Conservation (phyloP, 2,888 invertebrate genomes). For the Rotaria sp. region DNA sequence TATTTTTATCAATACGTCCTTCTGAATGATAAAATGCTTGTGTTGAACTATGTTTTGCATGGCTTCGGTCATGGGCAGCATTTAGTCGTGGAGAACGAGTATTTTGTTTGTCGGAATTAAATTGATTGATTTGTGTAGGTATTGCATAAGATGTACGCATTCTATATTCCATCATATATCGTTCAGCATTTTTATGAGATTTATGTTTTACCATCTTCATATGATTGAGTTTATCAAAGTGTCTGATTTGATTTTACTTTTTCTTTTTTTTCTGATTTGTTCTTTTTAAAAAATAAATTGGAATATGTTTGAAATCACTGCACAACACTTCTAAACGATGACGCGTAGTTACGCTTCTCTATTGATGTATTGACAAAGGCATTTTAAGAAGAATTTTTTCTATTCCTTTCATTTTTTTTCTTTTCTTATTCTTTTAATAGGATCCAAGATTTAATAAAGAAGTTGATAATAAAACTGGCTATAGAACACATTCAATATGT, state of each 20-base stretch:
- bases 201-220: background rate
- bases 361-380: background rate
- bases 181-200: background rate
- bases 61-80: background rate
- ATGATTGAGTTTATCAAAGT: background rate
- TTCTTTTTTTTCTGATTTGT: background rate
- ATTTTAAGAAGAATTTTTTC: background rate
- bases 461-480: slow-evolving; percentile 59
- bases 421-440: slow-evolving; percentile 62
- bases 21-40: background rate
- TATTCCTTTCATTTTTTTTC: background rate
- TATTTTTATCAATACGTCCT: background rate
- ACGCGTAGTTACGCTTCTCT: background rate
- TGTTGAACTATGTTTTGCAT: background rate
- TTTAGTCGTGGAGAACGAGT: background rate
- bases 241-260: background rate
- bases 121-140: background rate
- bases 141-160: background rate
- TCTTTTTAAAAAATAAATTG: background rate
- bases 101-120: background rate
- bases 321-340: background rate
- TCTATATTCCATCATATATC: background rate
- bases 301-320: background rate
- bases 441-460: slow-evolving; percentile 68
- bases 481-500: slow-evolving; percentile 67